A percentile compares a stretch with the other conserved stretches of the same genome.
Conservation (phyloP, 2,113 vertebrate species). For the Erpornis zantholeuca region DNA sequence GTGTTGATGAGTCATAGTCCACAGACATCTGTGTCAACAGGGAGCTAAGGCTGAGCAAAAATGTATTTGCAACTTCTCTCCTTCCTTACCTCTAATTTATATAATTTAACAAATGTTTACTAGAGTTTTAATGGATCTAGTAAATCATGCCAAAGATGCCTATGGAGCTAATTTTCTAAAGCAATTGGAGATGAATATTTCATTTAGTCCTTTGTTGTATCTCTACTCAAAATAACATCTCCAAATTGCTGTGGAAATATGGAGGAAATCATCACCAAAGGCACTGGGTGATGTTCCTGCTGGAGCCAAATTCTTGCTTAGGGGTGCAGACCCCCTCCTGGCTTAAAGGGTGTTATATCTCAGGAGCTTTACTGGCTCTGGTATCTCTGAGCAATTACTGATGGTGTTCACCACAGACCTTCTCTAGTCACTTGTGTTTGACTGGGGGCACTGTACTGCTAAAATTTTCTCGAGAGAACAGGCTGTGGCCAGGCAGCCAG, state of each 20-base stretch:
- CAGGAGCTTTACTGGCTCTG: not conserved
- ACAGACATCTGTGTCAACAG: not conserved
- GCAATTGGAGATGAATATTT: not conserved
- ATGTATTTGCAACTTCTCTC: not conserved
- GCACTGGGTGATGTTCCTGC: not conserved
- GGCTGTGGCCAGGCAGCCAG: not conserved
- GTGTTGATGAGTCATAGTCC: not conserved
- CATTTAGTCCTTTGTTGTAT: not conserved
- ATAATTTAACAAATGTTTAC: not conserved
- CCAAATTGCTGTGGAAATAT: not conserved
- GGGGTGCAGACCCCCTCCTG: rapidly evolving
- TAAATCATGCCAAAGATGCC: not conserved
- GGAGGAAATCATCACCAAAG: not conserved
- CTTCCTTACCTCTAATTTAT: not conserved
- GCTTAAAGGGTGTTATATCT: no score
- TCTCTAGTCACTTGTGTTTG: not conserved
- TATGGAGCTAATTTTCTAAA: not conserved
- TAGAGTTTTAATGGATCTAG: not conserved
- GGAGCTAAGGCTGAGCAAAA: not conserved
- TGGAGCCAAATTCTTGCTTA: not conserved
- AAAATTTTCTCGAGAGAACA: not conserved
- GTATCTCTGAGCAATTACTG: not conserved
- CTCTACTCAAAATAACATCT: not conserved
- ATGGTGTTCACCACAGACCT: not conserved
- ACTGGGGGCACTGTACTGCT: not conserved